Percentiles rank a stretch among this genome's conserved stretches.
phyloP scores from a whole-genome alignment of 2,888 invertebrate species.

The Troides helena region DNA sequence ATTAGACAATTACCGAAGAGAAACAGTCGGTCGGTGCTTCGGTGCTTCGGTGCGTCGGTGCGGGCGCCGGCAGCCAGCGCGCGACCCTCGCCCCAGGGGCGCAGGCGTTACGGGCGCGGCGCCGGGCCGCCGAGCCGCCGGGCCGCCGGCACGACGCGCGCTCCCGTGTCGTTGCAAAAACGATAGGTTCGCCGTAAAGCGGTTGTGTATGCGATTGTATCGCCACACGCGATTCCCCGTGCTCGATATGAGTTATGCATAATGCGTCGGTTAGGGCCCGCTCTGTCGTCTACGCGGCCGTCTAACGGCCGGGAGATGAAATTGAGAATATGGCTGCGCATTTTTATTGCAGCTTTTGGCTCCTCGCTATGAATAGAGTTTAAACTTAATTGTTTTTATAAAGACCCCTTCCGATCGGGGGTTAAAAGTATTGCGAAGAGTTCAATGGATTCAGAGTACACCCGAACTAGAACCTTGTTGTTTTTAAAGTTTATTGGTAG shows the following conservation, averaged over 20 bases:
- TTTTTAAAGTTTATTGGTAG: no score
- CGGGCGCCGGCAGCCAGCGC: conserved; percentile 4
- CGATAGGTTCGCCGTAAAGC: conserved; percentile 44
- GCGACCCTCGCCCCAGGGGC: not conserved
- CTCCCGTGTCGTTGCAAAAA: no score
- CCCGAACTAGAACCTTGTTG: no score
- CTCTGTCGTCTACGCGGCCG: conserved; percentile 38
- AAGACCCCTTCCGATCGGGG: no score
- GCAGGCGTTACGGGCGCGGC: no score
- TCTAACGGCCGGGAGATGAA: conserved; percentile 25
- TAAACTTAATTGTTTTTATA: no score
- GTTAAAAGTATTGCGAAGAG: no score
- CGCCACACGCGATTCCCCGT: conserved; percentile 53
- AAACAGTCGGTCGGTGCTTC: conserved; percentile 18
- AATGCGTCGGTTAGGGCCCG: conserved; percentile 51
- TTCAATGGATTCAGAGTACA: no score
- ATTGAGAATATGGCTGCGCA: conserved; percentile 20
- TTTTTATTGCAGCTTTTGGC: conserved; percentile 16
- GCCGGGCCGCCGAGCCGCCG: conserved; percentile 33
- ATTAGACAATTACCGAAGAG: conserved; percentile 60
- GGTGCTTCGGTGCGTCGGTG: not conserved
- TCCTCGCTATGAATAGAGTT: no score
- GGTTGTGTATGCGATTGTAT: conserved; percentile 59
- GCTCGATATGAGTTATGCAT: conserved; percentile 55
- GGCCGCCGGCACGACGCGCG: no score